phyloP scores from a whole-genome alignment of 2,888 invertebrate species.

The Poecilobothrus nobilitatus region DNA sequence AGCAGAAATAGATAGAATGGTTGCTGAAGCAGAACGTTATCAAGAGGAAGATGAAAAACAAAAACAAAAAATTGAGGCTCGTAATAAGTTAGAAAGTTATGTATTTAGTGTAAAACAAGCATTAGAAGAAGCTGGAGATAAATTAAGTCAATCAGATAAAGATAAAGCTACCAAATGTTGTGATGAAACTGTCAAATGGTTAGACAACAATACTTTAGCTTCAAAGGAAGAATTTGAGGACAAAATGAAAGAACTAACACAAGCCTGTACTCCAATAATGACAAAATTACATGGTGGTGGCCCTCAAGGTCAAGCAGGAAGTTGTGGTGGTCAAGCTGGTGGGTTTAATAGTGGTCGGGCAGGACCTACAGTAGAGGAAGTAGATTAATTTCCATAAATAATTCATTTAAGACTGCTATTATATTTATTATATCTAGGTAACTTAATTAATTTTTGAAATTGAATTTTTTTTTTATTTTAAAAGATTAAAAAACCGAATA shows the following conservation, averaged over 20 bases:
- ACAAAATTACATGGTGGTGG: no score
- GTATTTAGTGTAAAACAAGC: slow-evolving; percentile 60
- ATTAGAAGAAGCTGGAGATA: slow-evolving; percentile 52
- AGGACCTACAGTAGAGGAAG: no score
- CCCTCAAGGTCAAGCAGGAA: no score
- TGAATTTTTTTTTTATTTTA: no score
- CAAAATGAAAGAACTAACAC: slow-evolving; percentile 29
- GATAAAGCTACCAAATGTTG: no score
- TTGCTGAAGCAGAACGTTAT: slow-evolving; percentile 60
- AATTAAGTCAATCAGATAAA: slow-evolving; percentile 56
- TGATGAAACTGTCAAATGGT: slow-evolving; percentile 58
- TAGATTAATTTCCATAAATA: no score
- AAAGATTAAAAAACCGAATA: no score
- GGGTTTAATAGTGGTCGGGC: no score
- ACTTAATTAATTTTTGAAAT: no score
- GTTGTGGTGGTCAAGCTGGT: no score
- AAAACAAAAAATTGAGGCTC: slow-evolving; percentile 55
- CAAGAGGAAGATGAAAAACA: slow-evolving; percentile 61
- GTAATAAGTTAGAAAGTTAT: slow-evolving; percentile 61
- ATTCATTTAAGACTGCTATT: no score
- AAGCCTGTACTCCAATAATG: slow-evolving; percentile 37
- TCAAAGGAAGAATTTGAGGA: slow-evolving; percentile 63
- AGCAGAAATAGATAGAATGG: slow-evolving; percentile 68
- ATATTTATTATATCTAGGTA: no score
- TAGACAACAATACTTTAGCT: slow-evolving; percentile 65